These are phyloP conservation scores for Epinephelus awoara DNA, from an alignment of 2,797 vertebrate genomes.

Conservation along the genomic window DNA sequence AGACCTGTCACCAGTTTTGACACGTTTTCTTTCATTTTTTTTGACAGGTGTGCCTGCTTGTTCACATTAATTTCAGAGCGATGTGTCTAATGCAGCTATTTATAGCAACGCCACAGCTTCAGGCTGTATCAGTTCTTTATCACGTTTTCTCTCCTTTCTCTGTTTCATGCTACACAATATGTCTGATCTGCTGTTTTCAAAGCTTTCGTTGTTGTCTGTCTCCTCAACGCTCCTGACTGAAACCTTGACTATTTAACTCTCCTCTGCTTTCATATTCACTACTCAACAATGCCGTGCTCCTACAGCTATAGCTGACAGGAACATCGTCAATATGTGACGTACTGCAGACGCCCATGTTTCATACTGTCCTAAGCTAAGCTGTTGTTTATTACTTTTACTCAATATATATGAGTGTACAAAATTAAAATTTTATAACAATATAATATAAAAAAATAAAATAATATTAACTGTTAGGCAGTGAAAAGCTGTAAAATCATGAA, in stretches of 20 bases:
- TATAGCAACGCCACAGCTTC: slow-evolving; percentile 57
- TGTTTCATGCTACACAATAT: slow-evolving; percentile 37
- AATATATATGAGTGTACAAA: slow-evolving; percentile 6
- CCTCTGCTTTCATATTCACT: slow-evolving; percentile 30
- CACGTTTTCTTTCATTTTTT: slow-evolving; percentile 59
- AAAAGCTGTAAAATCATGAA: background rate
- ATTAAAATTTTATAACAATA: too few species aligned
- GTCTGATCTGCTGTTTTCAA: slow-evolving; percentile 48
- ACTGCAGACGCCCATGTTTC: slow-evolving; percentile 19
- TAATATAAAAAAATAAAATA: background rate
- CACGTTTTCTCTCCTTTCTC: slow-evolving; percentile 23
- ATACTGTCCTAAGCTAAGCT: slow-evolving; percentile 3
- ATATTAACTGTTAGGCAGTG: background rate
- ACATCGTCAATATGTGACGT: slow-evolving; percentile 30
- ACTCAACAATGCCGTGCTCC: slow-evolving; percentile 13
- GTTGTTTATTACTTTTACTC: slow-evolving; percentile 2
- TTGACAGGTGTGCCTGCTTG: slow-evolving; percentile 69
- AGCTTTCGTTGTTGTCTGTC: slow-evolving; percentile 23
- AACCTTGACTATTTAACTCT: slow-evolving; percentile 24
- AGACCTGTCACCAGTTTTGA: slow-evolving; percentile 37
- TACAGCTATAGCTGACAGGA: slow-evolving; percentile 14
- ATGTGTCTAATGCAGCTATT: slow-evolving; percentile 69
- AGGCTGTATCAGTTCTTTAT: slow-evolving; percentile 34
- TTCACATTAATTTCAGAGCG: slow-evolving; percentile 65
- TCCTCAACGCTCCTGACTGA: slow-evolving; percentile 39